phyloP scores from a whole-genome alignment of 2,113 vertebrate species.

The Calidris pygmaea region DNA sequence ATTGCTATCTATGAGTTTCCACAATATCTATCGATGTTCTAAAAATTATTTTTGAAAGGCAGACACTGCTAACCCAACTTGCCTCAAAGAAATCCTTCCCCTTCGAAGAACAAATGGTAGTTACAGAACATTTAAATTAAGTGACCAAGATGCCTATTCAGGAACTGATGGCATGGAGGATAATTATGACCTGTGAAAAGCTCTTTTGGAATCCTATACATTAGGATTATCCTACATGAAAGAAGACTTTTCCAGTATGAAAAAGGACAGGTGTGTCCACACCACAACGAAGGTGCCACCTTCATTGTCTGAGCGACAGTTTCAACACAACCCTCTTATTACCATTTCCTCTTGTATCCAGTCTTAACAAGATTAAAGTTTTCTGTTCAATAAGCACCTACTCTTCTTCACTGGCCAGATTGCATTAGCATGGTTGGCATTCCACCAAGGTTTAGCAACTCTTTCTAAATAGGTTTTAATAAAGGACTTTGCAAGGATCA shows the following conservation, averaged over 20 bases:
- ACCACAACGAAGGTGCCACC: conserved; percentile 24
- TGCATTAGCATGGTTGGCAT: conserved; percentile 42
- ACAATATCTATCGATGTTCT: background rate
- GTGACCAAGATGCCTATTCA: conserved; percentile 15
- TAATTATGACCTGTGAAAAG: conserved; percentile 56
- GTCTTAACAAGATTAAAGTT: conserved; percentile 58
- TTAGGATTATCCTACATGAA: conserved; percentile 59
- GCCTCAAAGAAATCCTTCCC: conserved; percentile 6
- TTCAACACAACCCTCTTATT: conserved; percentile 39
- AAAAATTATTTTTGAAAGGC: background rate
- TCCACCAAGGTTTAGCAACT: conserved; percentile 44
- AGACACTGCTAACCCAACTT: background rate
- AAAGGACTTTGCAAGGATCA: conserved; percentile 47
- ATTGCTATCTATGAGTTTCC: background rate
- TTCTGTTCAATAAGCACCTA: conserved; percentile 28
- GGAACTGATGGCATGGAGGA: background rate
- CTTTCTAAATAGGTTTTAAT: conserved; percentile 50
- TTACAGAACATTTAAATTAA: background rate
- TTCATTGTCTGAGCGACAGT: conserved; percentile 42
- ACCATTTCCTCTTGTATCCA: conserved; percentile 50
- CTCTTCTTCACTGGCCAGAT: background rate
- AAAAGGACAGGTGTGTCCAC: conserved; percentile 61
- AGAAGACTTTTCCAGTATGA: conserved; percentile 50
- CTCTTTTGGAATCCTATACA: conserved; percentile 58
- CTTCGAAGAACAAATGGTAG: background rate